phyloP scores from a whole-genome alignment of 1,140 invertebrate genomes.

The Halyomorpha halys region DNA sequence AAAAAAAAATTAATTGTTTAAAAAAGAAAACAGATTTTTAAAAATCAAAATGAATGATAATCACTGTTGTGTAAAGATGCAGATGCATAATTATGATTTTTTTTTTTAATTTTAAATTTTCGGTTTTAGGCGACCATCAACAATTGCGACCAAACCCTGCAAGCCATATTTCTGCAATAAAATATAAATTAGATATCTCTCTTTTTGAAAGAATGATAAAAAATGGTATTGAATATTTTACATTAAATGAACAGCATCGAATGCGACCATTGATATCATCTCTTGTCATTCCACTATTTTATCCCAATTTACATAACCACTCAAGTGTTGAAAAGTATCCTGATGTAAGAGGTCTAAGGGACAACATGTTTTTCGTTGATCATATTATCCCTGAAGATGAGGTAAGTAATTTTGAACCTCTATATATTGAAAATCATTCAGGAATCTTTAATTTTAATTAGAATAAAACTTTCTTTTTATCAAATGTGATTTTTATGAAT shows the following conservation, averaged over 20 bases:
- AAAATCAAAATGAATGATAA: too few relatives aligned
- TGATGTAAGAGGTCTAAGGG: background rate
- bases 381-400: slow-evolving; percentile 38
- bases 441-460: too few relatives aligned
- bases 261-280: slow-evolving; percentile 52
- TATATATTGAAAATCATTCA: too few relatives aligned
- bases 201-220: slow-evolving; percentile 46
- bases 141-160: slow-evolving; percentile 58
- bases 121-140: slow-evolving; percentile 55
- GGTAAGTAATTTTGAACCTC: slow-evolving; percentile 26
- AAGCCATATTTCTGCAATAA: slow-evolving; percentile 43
- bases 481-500: too few relatives aligned
- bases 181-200: slow-evolving; percentile 47
- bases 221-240: slow-evolving; percentile 44
- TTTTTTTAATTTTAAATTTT: background rate
- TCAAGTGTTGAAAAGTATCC: background rate
- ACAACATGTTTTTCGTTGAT: background rate
- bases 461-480: too few relatives aligned
- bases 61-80: too few relatives aligned
- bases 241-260: slow-evolving; percentile 48
- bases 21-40: too few relatives aligned
- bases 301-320: slow-evolving; percentile 44
- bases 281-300: slow-evolving; percentile 48
- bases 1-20: too few relatives aligned
- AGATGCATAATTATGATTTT: background rate